Base-by-base conservation (phyloP, 1,140 invertebrate species). In the Lordiphosa stackelbergi region DNA sequence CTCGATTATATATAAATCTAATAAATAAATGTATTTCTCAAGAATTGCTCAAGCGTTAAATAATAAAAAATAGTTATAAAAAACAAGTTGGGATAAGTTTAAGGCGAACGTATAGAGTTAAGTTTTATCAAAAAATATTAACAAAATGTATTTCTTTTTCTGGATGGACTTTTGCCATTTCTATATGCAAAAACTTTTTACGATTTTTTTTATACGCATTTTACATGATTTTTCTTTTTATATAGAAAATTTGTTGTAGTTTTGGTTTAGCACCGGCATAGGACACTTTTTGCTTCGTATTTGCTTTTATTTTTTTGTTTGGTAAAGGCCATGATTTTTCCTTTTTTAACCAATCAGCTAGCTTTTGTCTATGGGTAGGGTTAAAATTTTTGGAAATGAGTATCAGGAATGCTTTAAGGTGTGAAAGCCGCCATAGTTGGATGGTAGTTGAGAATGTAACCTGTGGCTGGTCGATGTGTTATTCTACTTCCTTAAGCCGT, bases 251-350 rank as follows among this genome's bases (percentile, higher is more conserved):
- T 65, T 64, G 53, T 64, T 77, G 41, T 69, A 43, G 42, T 68
- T 49, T 68, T 84, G 78, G 78, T 71, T 85, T 81, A 84, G 84
- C 84, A 85, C 84, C 84, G 65, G 78, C 72, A 81, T 85, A 85
- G 84, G 84, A 86, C 78, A 86, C 84, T 86, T 46, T 46, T 46
- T 85, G 66, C 78, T 86, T 84, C 73, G 73, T 77, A 72, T 37
- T 66, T 83, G 54, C 19, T 19, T 19, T 16, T 22, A 5, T 22
- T 81, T 74, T 56, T 75, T 68, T 69, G 37, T 59, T 60, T 61
- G 40, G 48, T 53, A 48, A 24, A 24, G 35, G 40, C 43, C 71
- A 56, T 55, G 43, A 41, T 49, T n/a, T n/a, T 4, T 13, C 34
- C 28, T 34, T 34, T 13, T 11, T 42, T 11, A 36, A 38, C 24